Base-by-base conservation (phyloP, 1,140 invertebrate species). In the Drosophila prosaltans region DNA sequence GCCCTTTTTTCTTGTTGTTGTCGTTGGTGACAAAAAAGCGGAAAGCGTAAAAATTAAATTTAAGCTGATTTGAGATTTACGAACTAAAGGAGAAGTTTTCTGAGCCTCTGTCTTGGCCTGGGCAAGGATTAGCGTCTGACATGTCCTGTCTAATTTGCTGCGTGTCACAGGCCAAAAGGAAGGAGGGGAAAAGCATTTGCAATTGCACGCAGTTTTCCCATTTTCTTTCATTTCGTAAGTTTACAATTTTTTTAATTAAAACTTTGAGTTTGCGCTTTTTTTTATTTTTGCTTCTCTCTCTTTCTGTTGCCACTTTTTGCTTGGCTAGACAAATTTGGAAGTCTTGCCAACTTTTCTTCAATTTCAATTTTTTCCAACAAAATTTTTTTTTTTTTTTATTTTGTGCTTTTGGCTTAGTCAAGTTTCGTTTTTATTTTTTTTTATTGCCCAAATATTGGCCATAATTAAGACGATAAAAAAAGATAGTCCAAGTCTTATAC, bases 381-480 rank as follows among this genome's bases (percentile, higher is more conserved):
- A 11, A 10, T 55, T 11, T 6, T 30, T 28, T 59, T n/a, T 16
- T 3, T 9, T 2, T 51, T 55, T 58, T 74, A 11, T 45, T 69
- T 55, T 69, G 32, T 24, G 65, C 30, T 69, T 55, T 69, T 40
- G 32, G 65, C 80, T 77, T 69, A 82, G 32, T 80, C 67, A 74
- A 65, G 41, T 55, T 48, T 36, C 6, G 2, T 30, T 30, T 4
- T 16, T 0, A 16, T 30, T 8, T 64, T 58, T 80, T 74, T 86
- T 83, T 77, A 77, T 86, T 64, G 72, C 72, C 68, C 72, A 80
- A 86, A 86, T 86, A 86, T 86, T 86, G 83, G 67, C 76, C 83
- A 83, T 88, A 86, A 86, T 86, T 88, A 86, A 72, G 79, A 58
- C 83, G 40, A 88, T 86, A 77, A 76, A 79, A 72, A 80, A 71